Evolutionary conservation across 2,888 invertebrate genomes (phyloP).

Genomic region (Cataglyphis livida): DNA sequence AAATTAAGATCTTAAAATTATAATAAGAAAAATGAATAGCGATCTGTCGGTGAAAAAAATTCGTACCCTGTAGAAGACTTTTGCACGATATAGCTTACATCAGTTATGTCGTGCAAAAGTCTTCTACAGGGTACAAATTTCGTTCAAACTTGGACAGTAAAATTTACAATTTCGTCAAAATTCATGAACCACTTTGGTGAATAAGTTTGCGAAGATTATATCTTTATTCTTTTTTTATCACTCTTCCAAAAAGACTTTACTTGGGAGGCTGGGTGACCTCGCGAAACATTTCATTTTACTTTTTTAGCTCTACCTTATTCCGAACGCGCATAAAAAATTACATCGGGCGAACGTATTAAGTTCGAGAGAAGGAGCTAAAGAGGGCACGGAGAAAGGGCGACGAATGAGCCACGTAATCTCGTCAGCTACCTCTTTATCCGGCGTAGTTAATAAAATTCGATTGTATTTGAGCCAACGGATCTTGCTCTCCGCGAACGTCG

Average conservation of each 20-base stretch:
- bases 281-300: constrained; percentile 33
- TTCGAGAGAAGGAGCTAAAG: constrained; percentile 14
- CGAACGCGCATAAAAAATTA: constrained; percentile 38
- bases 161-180: constrained; percentile 38
- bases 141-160: constrained; percentile 29
- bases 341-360: constrained; percentile 10
- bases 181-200: constrained; percentile 25
- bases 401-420: constrained; percentile 32
- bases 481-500: constrained; percentile 42
- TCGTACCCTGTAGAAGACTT: not conserved
- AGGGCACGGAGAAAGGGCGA: not conserved
- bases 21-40: constrained; percentile 8
- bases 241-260: constrained; percentile 1
- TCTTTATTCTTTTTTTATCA: constrained; percentile 10
- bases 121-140: no score
- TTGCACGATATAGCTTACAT: not conserved
- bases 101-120: no score
- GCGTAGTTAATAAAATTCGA: constrained; percentile 53
- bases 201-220: constrained; percentile 33
- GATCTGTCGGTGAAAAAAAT: constrained; percentile 3
- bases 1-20: constrained; percentile 16
- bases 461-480: constrained; percentile 49
- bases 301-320: not conserved
- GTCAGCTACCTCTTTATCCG: constrained; percentile 27
- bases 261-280: not conserved